Conservation (phyloP, 1,140 invertebrate species). For the Zaprionus taronus region DNA sequence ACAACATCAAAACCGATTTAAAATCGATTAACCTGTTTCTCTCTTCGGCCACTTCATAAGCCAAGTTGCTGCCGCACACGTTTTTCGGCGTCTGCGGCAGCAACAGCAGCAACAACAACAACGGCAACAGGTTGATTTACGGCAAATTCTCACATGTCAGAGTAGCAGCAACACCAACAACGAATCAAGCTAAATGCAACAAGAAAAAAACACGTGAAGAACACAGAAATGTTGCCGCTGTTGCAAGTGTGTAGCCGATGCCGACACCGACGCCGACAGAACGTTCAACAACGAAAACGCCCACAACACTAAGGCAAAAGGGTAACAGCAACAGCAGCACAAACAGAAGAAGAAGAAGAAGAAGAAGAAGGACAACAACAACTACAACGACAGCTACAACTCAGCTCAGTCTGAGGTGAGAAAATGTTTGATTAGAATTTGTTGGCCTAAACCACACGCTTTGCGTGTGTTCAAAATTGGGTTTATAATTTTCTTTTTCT, state of each 20-base stretch:
- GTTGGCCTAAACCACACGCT: conserved; percentile 36
- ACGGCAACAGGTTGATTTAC: conserved; percentile 80
- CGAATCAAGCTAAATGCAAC: conserved; percentile 62
- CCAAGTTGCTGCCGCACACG: conserved; percentile 66
- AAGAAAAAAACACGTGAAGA: conserved; percentile 60
- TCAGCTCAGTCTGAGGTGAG: conserved; percentile 62
- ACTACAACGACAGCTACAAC: conserved; percentile 32
- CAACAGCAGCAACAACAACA: conserved; percentile 49
- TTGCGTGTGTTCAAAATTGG: conserved; percentile 31
- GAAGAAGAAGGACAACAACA: conserved; percentile 38
- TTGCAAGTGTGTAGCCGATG: conserved; percentile 41
- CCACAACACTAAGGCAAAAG: conserved; percentile 58
- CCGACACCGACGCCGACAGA: conserved; percentile 72
- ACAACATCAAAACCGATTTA: conserved; percentile 83
- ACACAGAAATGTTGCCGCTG: conserved; percentile 71
- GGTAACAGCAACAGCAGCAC: conserved; percentile 48
- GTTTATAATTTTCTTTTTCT: conserved; percentile 17
- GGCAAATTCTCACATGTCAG: conserved; percentile 78
- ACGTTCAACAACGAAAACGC: conserved; percentile 78
- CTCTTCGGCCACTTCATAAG: conserved; percentile 71
- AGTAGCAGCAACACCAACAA: conserved; percentile 42
- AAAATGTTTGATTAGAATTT: conserved; percentile 82
- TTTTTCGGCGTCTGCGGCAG: conserved; percentile 51
- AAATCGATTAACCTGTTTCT: conserved; percentile 84
- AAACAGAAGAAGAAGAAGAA: conserved; percentile 32